Percentiles rank a stretch among this genome's conserved stretches.
phyloP scores from a whole-genome alignment of 2,888 invertebrate genomes.

The Keiferia lycopersicella region DNA sequence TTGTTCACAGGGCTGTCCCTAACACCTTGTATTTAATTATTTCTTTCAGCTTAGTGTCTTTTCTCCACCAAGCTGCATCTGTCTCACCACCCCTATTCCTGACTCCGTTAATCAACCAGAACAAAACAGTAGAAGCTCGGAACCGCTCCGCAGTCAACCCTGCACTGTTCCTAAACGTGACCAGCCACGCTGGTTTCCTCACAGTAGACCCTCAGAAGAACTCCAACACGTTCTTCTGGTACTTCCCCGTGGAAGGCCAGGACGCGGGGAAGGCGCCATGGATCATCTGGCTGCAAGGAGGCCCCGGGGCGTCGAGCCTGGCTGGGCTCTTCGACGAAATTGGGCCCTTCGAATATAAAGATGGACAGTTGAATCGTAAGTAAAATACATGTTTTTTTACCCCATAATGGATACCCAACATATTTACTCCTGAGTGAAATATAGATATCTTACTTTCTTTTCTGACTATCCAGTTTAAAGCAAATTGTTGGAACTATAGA shows the following conservation, averaged over 20 bases:
- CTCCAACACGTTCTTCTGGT: conserved; percentile 93
- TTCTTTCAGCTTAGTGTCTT: conserved; percentile 40
- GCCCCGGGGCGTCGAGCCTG: conserved; percentile 87
- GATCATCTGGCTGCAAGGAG: conserved; percentile 93
- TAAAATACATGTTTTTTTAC: conserved; percentile 24
- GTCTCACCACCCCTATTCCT: conserved; percentile 53
- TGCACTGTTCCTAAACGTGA: conserved; percentile 56
- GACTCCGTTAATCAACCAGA: conserved; percentile 54
- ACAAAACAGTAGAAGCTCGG: conserved; percentile 50
- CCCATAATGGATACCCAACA: too few species aligned
- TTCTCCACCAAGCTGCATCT: conserved; percentile 29
- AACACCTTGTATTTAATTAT: too few species aligned
- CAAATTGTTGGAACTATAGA: too few species aligned
- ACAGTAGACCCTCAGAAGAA: conserved; percentile 87
- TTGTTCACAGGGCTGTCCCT: too few species aligned
- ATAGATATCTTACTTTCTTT: too few species aligned
- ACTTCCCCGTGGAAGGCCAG: conserved; percentile 82
- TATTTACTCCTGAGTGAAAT: too few species aligned
- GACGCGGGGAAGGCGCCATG: conserved; percentile 80
- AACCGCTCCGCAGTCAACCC: conserved; percentile 53
- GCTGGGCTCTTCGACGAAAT: conserved; percentile 65
- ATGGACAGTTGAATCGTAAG: conserved; percentile 53
- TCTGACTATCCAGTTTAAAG: too few species aligned
- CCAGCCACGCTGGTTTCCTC: conserved; percentile 75
- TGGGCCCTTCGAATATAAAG: conserved; percentile 58